A percentile compares a stretch with the other conserved stretches of the same genome.
Conservation (phyloP, 1,140 invertebrate genomes). For the Drosophila baimaii region DNA sequence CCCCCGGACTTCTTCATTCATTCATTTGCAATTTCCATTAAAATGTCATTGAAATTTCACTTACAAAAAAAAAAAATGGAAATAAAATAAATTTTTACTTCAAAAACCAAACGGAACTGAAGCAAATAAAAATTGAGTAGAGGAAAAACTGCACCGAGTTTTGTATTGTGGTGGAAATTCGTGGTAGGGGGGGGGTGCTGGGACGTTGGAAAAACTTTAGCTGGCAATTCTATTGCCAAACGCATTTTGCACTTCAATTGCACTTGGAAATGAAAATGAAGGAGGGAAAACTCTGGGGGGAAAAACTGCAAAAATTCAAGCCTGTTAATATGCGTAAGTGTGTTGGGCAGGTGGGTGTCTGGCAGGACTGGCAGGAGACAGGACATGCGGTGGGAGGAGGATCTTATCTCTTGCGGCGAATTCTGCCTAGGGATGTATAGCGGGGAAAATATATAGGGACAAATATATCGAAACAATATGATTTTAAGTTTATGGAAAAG, state of each 20-base stretch:
- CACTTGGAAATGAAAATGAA: slow-evolving; percentile 61
- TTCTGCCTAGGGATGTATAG: slow-evolving; percentile 21
- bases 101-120: slow-evolving; percentile 36
- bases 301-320: slow-evolving; percentile 55
- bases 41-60: slow-evolving; percentile 82
- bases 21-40: slow-evolving; percentile 71
- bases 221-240: slow-evolving; percentile 61
- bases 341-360: slow-evolving; percentile 14
- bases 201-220: slow-evolving; percentile 41
- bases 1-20: slow-evolving; percentile 14
- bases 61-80: slow-evolving; percentile 52
- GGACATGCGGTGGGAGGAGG: no score
- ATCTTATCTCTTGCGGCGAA: slow-evolving; percentile 15
- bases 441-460: no score
- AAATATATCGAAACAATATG: no score
- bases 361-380: no score
- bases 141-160: slow-evolving; percentile 48
- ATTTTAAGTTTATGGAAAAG: no score
- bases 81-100: slow-evolving; percentile 39
- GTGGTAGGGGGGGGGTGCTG: not conserved
- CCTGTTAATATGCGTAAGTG: slow-evolving; percentile 77
- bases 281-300: slow-evolving; percentile 13
- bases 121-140: slow-evolving; percentile 41
- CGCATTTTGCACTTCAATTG: slow-evolving; percentile 65
- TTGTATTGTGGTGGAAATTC: slow-evolving; percentile 46